Evolutionary conservation across 1,140 invertebrate genomes (phyloP).

Genomic region (Megathymus violae): DNA sequence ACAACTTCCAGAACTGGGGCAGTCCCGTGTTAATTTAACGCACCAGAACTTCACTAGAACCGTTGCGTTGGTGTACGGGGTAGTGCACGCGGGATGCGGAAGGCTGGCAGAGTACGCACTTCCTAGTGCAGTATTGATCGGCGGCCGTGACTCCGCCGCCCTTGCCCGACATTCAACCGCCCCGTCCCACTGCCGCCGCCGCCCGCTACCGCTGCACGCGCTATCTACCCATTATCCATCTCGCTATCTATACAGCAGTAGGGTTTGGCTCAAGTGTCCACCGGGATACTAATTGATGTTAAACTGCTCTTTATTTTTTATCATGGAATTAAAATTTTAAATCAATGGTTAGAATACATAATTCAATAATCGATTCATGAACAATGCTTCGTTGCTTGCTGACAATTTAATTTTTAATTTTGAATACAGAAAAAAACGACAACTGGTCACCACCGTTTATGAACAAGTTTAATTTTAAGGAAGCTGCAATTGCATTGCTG

Average conservation of each 20-base stretch:
- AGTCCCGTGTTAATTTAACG: no score
- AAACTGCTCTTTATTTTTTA: background rate
- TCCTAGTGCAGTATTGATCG: conserved; percentile 26
- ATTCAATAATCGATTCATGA: no score
- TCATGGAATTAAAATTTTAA: no score
- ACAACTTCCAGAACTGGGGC: no score
- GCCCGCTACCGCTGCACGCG: conserved; percentile 4
- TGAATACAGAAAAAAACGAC: no score
- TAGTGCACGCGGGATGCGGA: conserved; percentile 9
- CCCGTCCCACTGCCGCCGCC: conserved; percentile 18
- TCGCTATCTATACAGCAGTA: conserved; percentile 11
- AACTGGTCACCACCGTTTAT: no score
- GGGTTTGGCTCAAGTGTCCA: conserved; percentile 6
- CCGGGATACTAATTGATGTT: background rate
- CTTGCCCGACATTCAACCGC: conserved; percentile 28
- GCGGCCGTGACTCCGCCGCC: conserved; percentile 26
- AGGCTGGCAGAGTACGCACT: conserved; percentile 8
- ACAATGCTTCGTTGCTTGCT: no score
- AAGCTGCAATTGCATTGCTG: no score
- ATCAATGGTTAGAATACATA: no score
- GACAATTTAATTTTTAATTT: no score
- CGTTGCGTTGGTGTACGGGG: no score
- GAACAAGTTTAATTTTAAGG: no score
- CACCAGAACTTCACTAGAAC: conserved; percentile 5
- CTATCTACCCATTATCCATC: conserved; percentile 17